Evolutionary conservation across 2,797 vertebrate genomes (phyloP).

Genomic region (Myoxocephalus aenaeus): DNA sequence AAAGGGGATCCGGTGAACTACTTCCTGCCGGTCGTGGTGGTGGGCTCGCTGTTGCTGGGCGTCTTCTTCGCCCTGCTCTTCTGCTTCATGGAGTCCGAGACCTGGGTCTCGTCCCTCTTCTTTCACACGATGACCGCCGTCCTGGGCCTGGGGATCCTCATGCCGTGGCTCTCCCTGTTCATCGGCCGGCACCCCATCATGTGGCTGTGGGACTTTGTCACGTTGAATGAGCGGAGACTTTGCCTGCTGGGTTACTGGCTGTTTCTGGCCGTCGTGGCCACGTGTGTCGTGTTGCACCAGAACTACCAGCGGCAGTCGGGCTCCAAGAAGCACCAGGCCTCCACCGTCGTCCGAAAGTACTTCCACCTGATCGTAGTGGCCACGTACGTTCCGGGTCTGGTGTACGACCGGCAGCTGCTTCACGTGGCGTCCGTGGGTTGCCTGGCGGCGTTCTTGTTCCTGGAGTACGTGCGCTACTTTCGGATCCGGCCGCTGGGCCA

Average conservation of each 20-base stretch:
- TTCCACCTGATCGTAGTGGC: slow-evolving; percentile 97
- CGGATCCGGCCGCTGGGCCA: slow-evolving; percentile 93
- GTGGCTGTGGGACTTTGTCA: slow-evolving; percentile 94
- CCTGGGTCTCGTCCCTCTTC: slow-evolving; percentile 95
- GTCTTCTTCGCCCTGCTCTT: slow-evolving; percentile 94
- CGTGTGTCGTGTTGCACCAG: slow-evolving; percentile 91
- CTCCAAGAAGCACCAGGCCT: slow-evolving; percentile 94
- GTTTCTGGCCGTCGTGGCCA: slow-evolving; percentile 85
- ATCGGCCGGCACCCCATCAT: slow-evolving; percentile 92
- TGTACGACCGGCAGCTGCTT: slow-evolving; percentile 92
- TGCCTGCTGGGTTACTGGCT: slow-evolving; percentile 92
- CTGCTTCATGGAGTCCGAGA: slow-evolving; percentile 95
- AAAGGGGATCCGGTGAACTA: slow-evolving; percentile 92
- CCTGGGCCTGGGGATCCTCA: slow-evolving; percentile 90
- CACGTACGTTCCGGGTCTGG: slow-evolving; percentile 92
- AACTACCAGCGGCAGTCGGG: slow-evolving; percentile 87
- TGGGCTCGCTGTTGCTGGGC: slow-evolving; percentile 91
- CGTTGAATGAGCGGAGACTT: slow-evolving; percentile 86
- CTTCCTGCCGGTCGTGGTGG: slow-evolving; percentile 91
- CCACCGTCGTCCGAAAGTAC: slow-evolving; percentile 92
- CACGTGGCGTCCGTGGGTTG: slow-evolving; percentile 91
- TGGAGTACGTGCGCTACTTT: slow-evolving; percentile 95
- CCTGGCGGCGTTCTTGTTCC: slow-evolving; percentile 89
- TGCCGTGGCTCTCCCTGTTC: slow-evolving; percentile 95
- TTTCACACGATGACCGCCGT: slow-evolving; percentile 96